Evolutionary conservation across 2,113 vertebrate species (phyloP).

Genomic region (Pterocles orientalis): DNA sequence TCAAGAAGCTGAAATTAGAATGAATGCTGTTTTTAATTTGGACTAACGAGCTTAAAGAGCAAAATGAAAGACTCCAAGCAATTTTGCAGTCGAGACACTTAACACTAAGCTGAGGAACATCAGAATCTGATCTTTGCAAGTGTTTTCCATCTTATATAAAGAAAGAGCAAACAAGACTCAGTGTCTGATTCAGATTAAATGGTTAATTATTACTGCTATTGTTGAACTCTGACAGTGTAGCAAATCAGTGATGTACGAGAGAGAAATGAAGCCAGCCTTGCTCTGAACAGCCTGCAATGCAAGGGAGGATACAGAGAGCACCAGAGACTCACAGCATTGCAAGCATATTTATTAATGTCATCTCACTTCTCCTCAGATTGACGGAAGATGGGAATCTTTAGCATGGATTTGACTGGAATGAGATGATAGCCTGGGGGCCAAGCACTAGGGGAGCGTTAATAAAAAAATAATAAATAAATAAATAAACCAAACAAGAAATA

Average conservation of each 20-base stretch:
- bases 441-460: not conserved
- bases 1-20: constrained; percentile 63
- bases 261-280: constrained; percentile 1
- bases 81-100: constrained; percentile 61
- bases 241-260: constrained; percentile 33
- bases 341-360: not conserved
- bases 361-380: not conserved
- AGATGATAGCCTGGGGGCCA: not conserved
- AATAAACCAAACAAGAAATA: not conserved
- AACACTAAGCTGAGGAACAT: constrained; percentile 1
- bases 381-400: not conserved
- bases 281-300: constrained; percentile 5
- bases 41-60: constrained; percentile 63
- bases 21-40: constrained; percentile 68
- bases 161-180: constrained; percentile 36
- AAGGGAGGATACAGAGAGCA: not conserved
- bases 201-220: constrained; percentile 62
- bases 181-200: constrained; percentile 53
- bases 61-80: constrained; percentile 50
- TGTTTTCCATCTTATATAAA: constrained; percentile 2
- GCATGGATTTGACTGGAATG: not conserved
- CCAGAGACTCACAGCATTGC: not conserved
- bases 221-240: constrained; percentile 54
- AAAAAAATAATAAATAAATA: not conserved
- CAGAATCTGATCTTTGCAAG: constrained; percentile 39